Evolutionary conservation across 2,888 invertebrate genomes (phyloP).

Genomic region (Entomobrya proxima): DNA sequence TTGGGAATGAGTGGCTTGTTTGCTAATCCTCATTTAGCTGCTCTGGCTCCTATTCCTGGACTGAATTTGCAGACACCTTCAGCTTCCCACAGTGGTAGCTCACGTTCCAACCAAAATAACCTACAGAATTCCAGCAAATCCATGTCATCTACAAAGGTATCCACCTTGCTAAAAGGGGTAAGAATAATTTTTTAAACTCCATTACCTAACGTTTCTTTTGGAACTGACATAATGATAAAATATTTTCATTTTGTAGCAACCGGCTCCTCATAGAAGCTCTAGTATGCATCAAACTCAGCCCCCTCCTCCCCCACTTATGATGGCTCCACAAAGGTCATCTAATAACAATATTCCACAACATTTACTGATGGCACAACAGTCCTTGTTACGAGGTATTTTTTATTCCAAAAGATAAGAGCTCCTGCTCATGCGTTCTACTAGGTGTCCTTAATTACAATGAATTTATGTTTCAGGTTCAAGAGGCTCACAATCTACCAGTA

Average conservation of each 20-base stretch:
- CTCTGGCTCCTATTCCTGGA: conserved; percentile 68
- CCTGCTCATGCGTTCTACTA: not conserved
- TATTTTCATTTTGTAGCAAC: conserved; percentile 78
- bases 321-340: conserved; percentile 79
- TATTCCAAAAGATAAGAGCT: conserved; percentile 6
- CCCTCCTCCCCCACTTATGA: conserved; percentile 80
- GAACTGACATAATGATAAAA: not conserved
- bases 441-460: not conserved
- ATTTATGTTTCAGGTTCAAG: conserved; percentile 59
- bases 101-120: conserved; percentile 67
- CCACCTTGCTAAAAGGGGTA: conserved; percentile 79
- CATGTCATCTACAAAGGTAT: conserved; percentile 77
- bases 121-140: conserved; percentile 70
- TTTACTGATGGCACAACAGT: conserved; percentile 79
- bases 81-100: conserved; percentile 63
- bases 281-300: conserved; percentile 78
- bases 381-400: conserved; percentile 78
- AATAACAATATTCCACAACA: conserved; percentile 79
- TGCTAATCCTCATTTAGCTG: conserved; percentile 76
- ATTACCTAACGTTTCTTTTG: not conserved
- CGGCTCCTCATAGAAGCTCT: conserved; percentile 79
- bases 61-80: conserved; percentile 64
- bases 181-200: not conserved
- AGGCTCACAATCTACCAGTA: conserved; percentile 68
- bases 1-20: conserved; percentile 70